These are phyloP conservation scores for Laterallus jamaicensis DNA, from an alignment of 2,113 vertebrate genomes.

Conservation along the genomic window DNA sequence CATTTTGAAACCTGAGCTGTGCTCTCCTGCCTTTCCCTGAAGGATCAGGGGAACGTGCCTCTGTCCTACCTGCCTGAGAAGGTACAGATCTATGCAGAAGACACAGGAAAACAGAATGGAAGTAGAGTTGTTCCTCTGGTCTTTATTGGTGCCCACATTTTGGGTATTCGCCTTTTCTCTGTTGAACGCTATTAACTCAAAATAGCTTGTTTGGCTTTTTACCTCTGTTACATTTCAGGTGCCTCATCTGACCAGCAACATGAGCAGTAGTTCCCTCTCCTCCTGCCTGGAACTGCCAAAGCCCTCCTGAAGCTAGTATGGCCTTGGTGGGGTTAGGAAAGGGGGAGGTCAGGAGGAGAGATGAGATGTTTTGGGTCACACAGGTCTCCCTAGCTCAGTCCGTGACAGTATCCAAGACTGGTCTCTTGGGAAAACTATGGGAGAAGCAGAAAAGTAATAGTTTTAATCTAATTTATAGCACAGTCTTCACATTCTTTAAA, in stretches of 20 bases:
- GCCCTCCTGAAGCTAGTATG: rapidly evolving
- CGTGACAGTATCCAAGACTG: background rate
- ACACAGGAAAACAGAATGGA: background rate
- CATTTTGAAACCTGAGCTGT: background rate
- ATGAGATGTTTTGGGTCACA: background rate
- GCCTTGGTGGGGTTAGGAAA: rapidly evolving
- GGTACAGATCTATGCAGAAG: background rate
- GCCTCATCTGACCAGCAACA: rapidly evolving
- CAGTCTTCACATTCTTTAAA: background rate
- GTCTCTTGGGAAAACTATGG: background rate
- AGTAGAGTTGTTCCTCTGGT: background rate
- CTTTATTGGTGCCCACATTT: rapidly evolving
- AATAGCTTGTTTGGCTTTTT: background rate
- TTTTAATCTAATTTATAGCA: background rate
- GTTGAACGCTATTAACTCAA: background rate
- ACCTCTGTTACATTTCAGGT: background rate
- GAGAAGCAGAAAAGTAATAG: background rate
- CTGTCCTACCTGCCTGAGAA: background rate
- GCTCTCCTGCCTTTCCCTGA: background rate
- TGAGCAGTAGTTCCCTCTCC: background rate
- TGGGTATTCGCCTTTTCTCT: background rate
- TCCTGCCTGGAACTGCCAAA: background rate
- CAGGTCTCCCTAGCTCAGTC: rapidly evolving
- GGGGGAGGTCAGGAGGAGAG: rapidly evolving
- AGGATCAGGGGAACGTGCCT: background rate